Conservation (phyloP, 2,888 invertebrate species). For the Allophyes oxyacanthae region DNA sequence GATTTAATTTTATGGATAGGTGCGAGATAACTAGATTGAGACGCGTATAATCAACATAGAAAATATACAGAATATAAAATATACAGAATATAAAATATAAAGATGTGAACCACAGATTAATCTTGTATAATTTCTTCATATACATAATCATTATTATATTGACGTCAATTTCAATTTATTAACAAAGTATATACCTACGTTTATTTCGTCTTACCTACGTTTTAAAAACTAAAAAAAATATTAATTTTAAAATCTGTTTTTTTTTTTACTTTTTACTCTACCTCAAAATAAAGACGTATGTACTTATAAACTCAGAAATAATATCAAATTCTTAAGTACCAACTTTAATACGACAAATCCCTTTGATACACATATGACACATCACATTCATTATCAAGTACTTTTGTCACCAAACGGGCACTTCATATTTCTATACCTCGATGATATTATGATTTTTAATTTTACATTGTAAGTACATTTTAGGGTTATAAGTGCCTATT, state of each 20-base stretch:
- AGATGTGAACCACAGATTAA: conserved; percentile 21
- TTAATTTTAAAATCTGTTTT: no score
- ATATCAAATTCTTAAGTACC: conserved; percentile 5
- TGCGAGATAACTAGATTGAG: neutral
- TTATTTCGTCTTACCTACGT: no score
- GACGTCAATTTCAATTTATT: no score
- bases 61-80: neutral
- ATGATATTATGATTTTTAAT: conserved; percentile 70
- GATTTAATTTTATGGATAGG: conserved; percentile 1
- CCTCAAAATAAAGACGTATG: neutral
- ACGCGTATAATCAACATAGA: conserved; percentile 5
- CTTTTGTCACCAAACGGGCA: conserved; percentile 69
- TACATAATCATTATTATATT: neutral
- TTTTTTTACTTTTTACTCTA: neutral
- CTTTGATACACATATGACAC: conserved; percentile 68
- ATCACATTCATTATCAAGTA: conserved; percentile 78
- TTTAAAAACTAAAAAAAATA: no score
- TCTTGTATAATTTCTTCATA: conserved; percentile 15
- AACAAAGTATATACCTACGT: no score
- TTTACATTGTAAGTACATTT: conserved; percentile 63
- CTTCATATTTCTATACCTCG: conserved; percentile 64
- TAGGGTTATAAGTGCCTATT: conserved; percentile 72
- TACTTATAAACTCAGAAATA: conserved; percentile 3
- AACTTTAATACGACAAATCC: conserved; percentile 4
- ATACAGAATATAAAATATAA: neutral